Base-by-base conservation (phyloP, 2,888 invertebrate genomes). In the Tenthredo amoena region DNA sequence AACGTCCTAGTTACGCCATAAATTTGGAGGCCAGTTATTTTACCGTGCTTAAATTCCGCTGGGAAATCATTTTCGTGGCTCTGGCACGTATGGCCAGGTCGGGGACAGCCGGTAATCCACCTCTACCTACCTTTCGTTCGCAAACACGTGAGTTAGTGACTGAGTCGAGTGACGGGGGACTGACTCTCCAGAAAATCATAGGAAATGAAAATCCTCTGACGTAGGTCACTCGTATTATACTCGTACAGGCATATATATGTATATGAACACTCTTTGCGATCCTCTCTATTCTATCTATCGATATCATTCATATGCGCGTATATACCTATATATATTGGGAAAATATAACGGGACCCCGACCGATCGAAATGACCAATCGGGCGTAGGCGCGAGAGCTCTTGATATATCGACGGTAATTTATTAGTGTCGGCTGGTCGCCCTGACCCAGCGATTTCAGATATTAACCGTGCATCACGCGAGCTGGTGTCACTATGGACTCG, bases 371-470 rank as follows among this genome's bases (percentile, higher is more conserved):
- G 68, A 85, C 85, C 88, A 86, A 87, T 88, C 87, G 85, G 83
- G 85, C 77, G 68, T 34, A 37, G 62, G 62, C 58, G 84, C 85
- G 86, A 87, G 85, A 85, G 86, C 86, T 86, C 84, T 85, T 85
- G 86, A 87, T 88, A 86, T 86, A 85, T 65, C 71, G 71, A 68
- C 85, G 85, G 85, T 87, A 88, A 88, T 88, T 88, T 85, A 88
- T 88, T 85, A 88, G 86, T 43, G 68, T 85, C 82, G 74, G 68
- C 86, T 47, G 50, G 74, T 84, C 74, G 58, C 76, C 55, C 84
- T 84, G 84, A 84, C 74, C 82, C 71, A 86, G 84, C 86, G 85
- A 83, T 87, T 86, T 85, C 86, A 84, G 86, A 86, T 87, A 87
- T 86, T 71, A 86, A 87, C 68, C 83, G 47, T 68, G 50, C 83